Base-by-base conservation (phyloP, 92 coral and sea anemone genomes). In the Porites lobata region DNA sequence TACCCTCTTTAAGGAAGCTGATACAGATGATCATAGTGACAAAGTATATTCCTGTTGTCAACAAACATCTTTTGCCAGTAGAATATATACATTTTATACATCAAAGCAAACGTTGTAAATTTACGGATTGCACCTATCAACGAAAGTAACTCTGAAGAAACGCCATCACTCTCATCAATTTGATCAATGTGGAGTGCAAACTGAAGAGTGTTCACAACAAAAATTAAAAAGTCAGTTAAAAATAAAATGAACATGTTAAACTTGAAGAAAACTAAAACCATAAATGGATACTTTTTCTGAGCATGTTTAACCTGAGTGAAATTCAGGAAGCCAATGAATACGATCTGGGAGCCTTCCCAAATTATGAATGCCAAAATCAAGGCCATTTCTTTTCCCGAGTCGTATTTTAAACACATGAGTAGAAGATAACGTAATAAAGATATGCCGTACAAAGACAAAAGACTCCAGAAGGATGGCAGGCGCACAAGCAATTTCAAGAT, bases 31-130 rank as follows among this genome's bases (percentile, higher is more conserved):
- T 91, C 91, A 58, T 82, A 7, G 52, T 77, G 81, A 50, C 91
- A 81, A 50, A 91, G 90, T 17, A 91, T 80, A 79, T 91, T 91
- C 18, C 90, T 87, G 15, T 76, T 67, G 73, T 91, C 94, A 81
- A 73, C 80, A 77, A 91, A 88, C 56, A 91, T 9, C 65, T 91
- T 91, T 56, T 82, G 72, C 94, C 91, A 91, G 50, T 64, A 84
- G 59, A 91, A 91, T 10, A 54, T 71, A 11, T 79, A 56, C 15
- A 91, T 57, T 81, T 70, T 87, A 82, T 83, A 87, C 22, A 15
- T 71, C 77, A 87, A 83, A 7, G 67, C 65, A 6, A 87, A 68
- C 21, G 51, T 50, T 6, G 94, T 53, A 72, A 91, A 81, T 14
- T 65, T 76, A 2, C 94, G 88, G 65, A 91, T 63, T 10, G 86